phyloP scores from a whole-genome alignment of 2,797 vertebrate genomes.

The Tarsius wallacei region DNA sequence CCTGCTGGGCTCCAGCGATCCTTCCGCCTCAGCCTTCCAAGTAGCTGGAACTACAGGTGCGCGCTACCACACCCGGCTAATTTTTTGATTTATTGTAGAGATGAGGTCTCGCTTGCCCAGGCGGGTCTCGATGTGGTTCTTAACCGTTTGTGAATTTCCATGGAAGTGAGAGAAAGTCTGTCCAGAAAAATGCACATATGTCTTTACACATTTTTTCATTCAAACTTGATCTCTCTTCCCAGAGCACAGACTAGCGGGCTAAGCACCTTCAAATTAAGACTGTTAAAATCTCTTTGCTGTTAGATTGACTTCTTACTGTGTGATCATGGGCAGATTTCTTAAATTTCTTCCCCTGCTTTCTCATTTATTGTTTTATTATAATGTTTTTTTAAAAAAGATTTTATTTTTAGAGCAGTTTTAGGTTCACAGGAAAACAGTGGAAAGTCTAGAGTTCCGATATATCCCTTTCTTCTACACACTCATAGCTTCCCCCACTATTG shows the following conservation, averaged over 20 bases:
- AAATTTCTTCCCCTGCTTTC: not conserved
- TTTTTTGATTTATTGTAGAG: too few species aligned
- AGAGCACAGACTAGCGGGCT: not conserved
- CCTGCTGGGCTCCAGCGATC: too few species aligned
- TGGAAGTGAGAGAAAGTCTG: not conserved
- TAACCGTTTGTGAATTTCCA: not conserved
- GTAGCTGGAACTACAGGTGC: too few species aligned
- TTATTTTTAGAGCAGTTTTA: constrained; percentile 41
- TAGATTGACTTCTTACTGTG: not conserved
- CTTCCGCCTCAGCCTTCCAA: too few species aligned
- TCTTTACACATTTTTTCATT: not conserved
- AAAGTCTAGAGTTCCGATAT: not conserved
- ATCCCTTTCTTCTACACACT: not conserved
- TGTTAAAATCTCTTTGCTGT: not conserved
- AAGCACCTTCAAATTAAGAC: not conserved
- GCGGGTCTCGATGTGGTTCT: constrained; percentile 7
- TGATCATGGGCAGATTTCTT: not conserved
- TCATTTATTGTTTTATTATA: constrained; percentile 31
- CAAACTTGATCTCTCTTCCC: not conserved
- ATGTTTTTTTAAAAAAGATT: not conserved
- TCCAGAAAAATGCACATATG: not conserved
- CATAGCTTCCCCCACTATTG: not conserved
- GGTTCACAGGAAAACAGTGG: not conserved
- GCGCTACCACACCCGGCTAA: too few species aligned
- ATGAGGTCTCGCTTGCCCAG: too few species aligned